Percentiles rank a stretch among this genome's conserved stretches.
Conservation (phyloP, 2,113 vertebrate species). For the Brachyhypopomus gauderio region DNA sequence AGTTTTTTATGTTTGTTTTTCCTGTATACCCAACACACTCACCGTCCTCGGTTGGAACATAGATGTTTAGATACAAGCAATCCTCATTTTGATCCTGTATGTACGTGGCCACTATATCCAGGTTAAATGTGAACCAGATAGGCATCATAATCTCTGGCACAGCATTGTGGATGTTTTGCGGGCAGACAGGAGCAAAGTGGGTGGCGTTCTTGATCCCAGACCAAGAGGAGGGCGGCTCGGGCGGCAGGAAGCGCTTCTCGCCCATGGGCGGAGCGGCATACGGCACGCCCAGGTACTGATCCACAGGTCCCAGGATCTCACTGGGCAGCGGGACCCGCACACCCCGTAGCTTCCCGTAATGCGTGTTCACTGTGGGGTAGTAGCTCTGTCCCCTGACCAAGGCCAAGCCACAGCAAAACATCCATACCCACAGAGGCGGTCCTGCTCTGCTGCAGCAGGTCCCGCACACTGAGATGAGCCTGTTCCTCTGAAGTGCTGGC, state of each 20-base stretch:
- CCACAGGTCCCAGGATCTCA: conserved; percentile 96
- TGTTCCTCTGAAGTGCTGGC: conserved; percentile 71
- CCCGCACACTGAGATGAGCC: conserved; percentile 67
- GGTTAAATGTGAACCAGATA: conserved; percentile 98
- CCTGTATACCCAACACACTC: conserved; percentile 80
- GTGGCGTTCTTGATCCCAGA: conserved; percentile 97
- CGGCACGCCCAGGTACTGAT: conserved; percentile 91
- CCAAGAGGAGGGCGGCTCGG: conserved; percentile 94
- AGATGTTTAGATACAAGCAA: conserved; percentile 98
- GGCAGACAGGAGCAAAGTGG: conserved; percentile 96
- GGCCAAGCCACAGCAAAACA: conserved; percentile 78
- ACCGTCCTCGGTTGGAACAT: conserved; percentile 99
- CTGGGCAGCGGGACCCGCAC: conserved; percentile 90
- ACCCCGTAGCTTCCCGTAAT: conserved; percentile 95
- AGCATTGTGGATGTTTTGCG: conserved; percentile 97
- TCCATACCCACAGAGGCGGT: conserved; percentile 82
- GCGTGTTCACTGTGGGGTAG: conserved; percentile 95
- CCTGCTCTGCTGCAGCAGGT: conserved; percentile 75
- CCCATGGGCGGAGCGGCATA: conserved; percentile 89
- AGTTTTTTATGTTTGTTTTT: conserved; percentile 39
- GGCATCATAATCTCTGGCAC: conserved; percentile 99
- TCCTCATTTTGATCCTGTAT: conserved; percentile 99
- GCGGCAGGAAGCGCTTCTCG: conserved; percentile 96
- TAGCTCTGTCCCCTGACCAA: conserved; percentile 83
- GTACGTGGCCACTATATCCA: conserved; percentile 98